Percentiles rank a stretch among this genome's conserved stretches.
Evolutionary conservation across 2,113 vertebrate genomes (phyloP).

Genomic region (Heterotis niloticus): DNA sequence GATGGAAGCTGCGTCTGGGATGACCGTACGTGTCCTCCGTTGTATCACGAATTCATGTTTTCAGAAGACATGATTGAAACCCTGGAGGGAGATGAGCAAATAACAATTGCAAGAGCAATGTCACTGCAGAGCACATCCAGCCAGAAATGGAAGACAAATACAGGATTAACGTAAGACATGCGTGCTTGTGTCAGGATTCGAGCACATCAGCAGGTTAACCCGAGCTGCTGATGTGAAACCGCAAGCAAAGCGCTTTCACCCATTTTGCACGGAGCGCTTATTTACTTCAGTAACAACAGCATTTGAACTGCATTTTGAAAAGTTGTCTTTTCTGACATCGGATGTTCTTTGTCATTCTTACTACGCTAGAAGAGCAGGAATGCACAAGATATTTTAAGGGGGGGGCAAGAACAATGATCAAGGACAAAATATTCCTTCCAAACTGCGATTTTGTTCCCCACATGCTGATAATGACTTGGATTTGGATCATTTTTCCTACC

Average conservation of each 20-base stretch:
- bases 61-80: too few relatives aligned
- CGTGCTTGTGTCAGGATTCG: too few relatives aligned
- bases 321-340: neutral
- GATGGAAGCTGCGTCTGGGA: too few relatives aligned
- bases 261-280: too few relatives aligned
- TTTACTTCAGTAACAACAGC: neutral
- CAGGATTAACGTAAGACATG: too few relatives aligned
- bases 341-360: slow-evolving; percentile 13
- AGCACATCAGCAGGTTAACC: neutral
- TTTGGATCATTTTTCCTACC: neutral
- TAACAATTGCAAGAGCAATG: too few relatives aligned
- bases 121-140: neutral
- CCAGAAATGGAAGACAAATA: neutral
- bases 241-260: neutral
- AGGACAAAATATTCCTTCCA: neutral
- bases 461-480: neutral
- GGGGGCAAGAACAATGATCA: neutral
- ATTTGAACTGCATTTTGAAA: neutral
- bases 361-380: neutral
- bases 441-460: neutral
- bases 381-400: neutral
- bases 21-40: too few relatives aligned
- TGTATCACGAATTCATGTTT: too few relatives aligned
- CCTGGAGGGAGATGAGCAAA: too few relatives aligned
- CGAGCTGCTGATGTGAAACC: too few relatives aligned